Percentiles rank a stretch among this genome's conserved stretches.
These are phyloP conservation scores for Albula goreensis DNA, from an alignment of 2,113 vertebrate genomes.

Conservation along the genomic window DNA sequence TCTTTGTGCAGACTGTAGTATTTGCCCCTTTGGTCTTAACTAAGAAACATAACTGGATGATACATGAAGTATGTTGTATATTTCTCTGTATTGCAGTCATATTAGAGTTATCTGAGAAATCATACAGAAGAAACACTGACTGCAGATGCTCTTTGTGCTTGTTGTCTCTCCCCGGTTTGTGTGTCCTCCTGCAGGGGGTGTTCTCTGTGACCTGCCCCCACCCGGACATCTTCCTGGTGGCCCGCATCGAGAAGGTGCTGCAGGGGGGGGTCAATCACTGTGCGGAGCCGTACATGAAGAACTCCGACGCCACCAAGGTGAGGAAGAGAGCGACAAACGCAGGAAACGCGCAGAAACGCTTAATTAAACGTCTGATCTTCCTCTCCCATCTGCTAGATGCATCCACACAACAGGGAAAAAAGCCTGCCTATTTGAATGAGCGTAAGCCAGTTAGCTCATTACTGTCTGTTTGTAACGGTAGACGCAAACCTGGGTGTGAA, in stretches of 20 bases:
- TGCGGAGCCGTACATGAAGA: constrained; percentile 96
- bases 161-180: not conserved
- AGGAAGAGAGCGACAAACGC: too few relatives aligned
- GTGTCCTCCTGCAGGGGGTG: constrained; percentile 76
- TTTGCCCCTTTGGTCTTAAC: too few relatives aligned
- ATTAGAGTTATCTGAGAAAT: too few relatives aligned
- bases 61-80: too few relatives aligned
- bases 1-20: too few relatives aligned
- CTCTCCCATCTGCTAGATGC: constrained; percentile 27
- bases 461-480: constrained; percentile 49
- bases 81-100: too few relatives aligned
- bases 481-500: constrained; percentile 30
- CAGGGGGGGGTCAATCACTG: constrained; percentile 95
- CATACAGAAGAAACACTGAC: too few relatives aligned
- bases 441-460: constrained; percentile 26
- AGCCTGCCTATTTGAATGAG: constrained; percentile 38
- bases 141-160: not conserved
- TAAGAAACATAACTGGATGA: too few relatives aligned
- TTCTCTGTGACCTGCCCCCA: constrained; percentile 95
- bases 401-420: constrained; percentile 43
- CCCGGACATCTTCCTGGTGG: constrained; percentile 95
- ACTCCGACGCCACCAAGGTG: constrained; percentile 96
- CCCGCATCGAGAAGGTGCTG: constrained; percentile 93
- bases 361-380: not conserved
- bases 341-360: not conserved